Base-by-base conservation (phyloP, 2,888 invertebrate species). In the Andrena fulva region DNA sequence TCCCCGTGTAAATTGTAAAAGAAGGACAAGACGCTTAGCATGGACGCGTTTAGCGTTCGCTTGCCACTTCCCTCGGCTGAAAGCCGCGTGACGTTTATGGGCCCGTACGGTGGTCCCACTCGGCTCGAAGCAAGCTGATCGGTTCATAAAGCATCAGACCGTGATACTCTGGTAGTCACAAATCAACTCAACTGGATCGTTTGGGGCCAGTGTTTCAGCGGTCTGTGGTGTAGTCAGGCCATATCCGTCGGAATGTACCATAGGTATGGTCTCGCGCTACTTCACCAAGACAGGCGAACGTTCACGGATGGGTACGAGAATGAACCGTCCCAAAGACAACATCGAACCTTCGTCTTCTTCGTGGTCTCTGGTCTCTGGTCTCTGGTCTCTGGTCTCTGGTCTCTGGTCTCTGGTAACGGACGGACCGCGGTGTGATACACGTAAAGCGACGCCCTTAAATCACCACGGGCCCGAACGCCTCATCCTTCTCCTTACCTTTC, bases 391-490 rank as follows among this genome's bases (percentile, higher is more conserved):
- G 42, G 42, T 42, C 42, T 84, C 80, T 80, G 71, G 82, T 80
- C 42, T 42, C 42, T 42, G 42, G 42, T 42, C 42, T 84, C 80
- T 80, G 71, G 82, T 81, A 84, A 87, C 79, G 89, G 86, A 88
- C 88, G 89, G 86, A 88, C 85, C 90, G 79, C 86, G 90, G 91
- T 91, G 92, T 92, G 92, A 92, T 93, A 92, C 93, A 93, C 92
- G 92, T 91, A 92, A 93, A 82, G 86, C 93, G 92, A 93, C 90
- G 91, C 88, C 90, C 89, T 90, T 93, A 93, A 93, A 93, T 93
- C 93, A 93, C 91, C 90, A 86, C 76, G 76, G 89, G 85, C 78
- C 89, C 90, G 88, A 88, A 90, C 89, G 86, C 81, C 85, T 84
- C 87, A 84, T 85, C 85, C 85, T 83, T 83, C 85, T 82, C 81